Conservation (phyloP, 2,888 invertebrate genomes). For the Cephus runcator region DNA sequence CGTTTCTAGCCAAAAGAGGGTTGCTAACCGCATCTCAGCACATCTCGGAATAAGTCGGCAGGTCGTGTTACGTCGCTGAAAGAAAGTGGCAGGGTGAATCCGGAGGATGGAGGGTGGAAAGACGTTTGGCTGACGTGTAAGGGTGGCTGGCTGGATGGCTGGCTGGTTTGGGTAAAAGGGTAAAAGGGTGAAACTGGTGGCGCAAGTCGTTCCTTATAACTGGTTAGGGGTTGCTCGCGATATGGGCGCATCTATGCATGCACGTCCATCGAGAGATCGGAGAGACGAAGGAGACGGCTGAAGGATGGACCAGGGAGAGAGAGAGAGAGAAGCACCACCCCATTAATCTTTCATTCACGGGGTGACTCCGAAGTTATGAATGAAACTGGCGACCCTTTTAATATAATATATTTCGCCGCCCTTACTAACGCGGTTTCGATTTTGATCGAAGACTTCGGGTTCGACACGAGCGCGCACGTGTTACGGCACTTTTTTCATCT, state of each 20-base stretch:
- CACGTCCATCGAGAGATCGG: not conserved
- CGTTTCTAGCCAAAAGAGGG: not conserved
- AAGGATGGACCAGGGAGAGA: constrained; percentile 15
- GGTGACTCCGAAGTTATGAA: constrained; percentile 46
- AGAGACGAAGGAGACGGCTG: not conserved
- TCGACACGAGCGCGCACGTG: not conserved
- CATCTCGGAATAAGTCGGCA: not conserved
- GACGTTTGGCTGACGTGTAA: not conserved
- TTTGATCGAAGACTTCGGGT: constrained; percentile 48
- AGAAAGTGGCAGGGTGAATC: not conserved
- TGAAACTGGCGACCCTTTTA: constrained; percentile 42
- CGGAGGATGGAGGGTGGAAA: not conserved
- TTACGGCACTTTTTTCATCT: not conserved
- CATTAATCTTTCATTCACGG: constrained; percentile 53
- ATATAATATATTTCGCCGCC: constrained; percentile 34
- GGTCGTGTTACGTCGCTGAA: not conserved
- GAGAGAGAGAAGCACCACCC: not conserved
- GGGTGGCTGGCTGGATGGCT: not conserved
- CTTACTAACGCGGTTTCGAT: constrained; percentile 50
- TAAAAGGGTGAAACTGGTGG: not conserved
- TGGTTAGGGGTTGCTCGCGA: not conserved
- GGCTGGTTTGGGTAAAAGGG: not conserved
- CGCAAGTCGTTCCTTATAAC: not conserved
- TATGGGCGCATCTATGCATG: not conserved
- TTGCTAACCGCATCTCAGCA: not conserved